These are phyloP conservation scores for Seriola quinqueradiata DNA, from an alignment of 2,113 vertebrate species.

Conservation along the genomic window DNA sequence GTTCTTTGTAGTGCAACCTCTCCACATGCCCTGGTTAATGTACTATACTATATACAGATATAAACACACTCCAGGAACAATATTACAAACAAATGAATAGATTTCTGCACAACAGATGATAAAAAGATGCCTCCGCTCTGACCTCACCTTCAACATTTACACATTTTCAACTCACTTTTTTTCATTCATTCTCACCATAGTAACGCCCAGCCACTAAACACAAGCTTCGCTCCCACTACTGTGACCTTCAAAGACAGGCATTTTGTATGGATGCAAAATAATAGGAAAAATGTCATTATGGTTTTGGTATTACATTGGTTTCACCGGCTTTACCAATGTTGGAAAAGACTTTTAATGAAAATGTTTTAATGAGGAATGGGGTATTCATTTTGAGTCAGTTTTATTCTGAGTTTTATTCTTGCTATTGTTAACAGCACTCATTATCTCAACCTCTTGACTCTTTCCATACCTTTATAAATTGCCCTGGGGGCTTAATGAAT, in stretches of 20 bases:
- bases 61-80: slow-evolving; percentile 18
- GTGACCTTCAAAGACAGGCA: slow-evolving; percentile 30
- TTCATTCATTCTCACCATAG: slow-evolving; percentile 8
- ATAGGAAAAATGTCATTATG: neutral
- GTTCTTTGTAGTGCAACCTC: slow-evolving; percentile 27
- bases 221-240: slow-evolving; percentile 9
- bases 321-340: neutral
- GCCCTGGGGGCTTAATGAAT: neutral
- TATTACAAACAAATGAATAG: slow-evolving; percentile 19
- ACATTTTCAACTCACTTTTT: slow-evolving; percentile 11
- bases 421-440: slow-evolving; percentile 22
- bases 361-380: neutral
- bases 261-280: slow-evolving; percentile 16
- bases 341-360: slow-evolving; percentile 32
- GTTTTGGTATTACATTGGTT: slow-evolving; percentile 11
- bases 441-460: neutral
- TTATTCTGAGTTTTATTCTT: slow-evolving; percentile 33
- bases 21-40: slow-evolving; percentile 23
- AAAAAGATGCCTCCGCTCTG: neutral
- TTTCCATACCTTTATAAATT: slow-evolving; percentile 6
- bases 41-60: slow-evolving; percentile 16
- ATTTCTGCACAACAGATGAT: slow-evolving; percentile 9
- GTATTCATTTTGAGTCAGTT: slow-evolving; percentile 27
- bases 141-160: slow-evolving; percentile 25
- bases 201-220: slow-evolving; percentile 9